Evolutionary conservation across 1,140 invertebrate species (phyloP), one percentile per base, ranked within the genome.

Genomic region (Potamilus streckersoni): DNA sequence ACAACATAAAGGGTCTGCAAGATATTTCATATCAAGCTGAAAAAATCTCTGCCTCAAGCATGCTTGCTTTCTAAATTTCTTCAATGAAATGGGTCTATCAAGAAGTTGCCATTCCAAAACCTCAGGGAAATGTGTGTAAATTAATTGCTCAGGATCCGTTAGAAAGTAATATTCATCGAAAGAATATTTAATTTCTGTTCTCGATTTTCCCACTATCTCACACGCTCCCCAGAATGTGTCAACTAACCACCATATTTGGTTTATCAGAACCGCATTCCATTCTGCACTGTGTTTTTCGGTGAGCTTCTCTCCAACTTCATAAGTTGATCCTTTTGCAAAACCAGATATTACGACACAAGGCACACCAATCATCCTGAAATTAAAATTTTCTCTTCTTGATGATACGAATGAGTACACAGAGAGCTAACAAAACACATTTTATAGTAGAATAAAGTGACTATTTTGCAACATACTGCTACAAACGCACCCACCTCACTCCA

Each of bases 51-150:
- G 82, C 71, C 84, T 87, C 19, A 85, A 65, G 63, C 82, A 85
- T 17, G 81, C 83, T 73, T 81, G 83, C 58, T 74, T 78, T 69
- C 85, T 79, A 66, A 85, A 87, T 62, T 82, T 74, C 31, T 80
- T 71, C 12, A 83, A 60, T 23, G 82, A 73, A 19, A 82, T 74
- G 12, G 82, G 81, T 13, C 67, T 67, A 15, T 80, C 79, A 15
- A 83, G 57, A 16, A 86, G 70, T 72, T 86, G 86, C 86, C 86
- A 87, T 57, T 80, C 79, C 12, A 66, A 17, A 70, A 89, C 84
- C 76, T 90, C 89, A 0, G 92, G 92, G 76, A 89, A 91, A 83
- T 92, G 92, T 0, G 91, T 90, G 81, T 89, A 91, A 38, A 91
- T 91, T 62, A 92, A 75, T 27, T 90, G 86, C 55, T 91, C 86